Percentiles rank a stretch among this genome's conserved stretches.
These are phyloP conservation scores for Mythimna albipuncta DNA, from an alignment of 2,888 invertebrate genomes.

Conservation along the genomic window DNA sequence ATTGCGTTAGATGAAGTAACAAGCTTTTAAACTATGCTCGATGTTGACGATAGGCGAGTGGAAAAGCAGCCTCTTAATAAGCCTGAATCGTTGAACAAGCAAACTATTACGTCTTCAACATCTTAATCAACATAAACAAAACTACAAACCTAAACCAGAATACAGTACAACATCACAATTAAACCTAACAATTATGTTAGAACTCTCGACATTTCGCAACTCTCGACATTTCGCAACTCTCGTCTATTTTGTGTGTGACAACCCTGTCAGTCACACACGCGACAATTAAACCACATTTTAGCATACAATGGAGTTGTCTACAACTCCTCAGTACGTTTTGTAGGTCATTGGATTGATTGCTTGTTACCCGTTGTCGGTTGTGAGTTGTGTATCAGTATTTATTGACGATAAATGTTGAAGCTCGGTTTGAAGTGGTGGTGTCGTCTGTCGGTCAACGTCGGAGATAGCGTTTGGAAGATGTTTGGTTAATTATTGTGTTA, in stretches of 20 bases:
- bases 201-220: conserved; percentile 15
- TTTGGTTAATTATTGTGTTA: neutral
- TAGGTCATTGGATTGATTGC: conserved; percentile 80
- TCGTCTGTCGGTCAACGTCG: conserved; percentile 15
- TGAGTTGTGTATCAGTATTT: conserved; percentile 44
- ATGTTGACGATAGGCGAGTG: no score
- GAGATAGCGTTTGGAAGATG: conserved; percentile 30
- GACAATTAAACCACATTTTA: conserved; percentile 77
- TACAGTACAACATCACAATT: conserved; percentile 27
- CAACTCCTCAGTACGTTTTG: conserved; percentile 64
- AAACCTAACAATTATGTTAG: conserved; percentile 30
- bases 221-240: conserved; percentile 33
- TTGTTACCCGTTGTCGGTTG: conserved; percentile 60
- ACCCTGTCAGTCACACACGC: conserved; percentile 57
- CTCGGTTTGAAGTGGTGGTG: conserved; percentile 31
- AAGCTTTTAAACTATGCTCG: no score
- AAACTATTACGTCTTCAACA: neutral
- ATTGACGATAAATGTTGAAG: conserved; percentile 44
- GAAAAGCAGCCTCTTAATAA: neutral
- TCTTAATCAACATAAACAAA: conserved; percentile 17
- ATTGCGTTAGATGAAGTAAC: no score
- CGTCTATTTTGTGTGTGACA: conserved; percentile 34
- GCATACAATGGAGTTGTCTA: conserved; percentile 81
- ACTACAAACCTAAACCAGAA: conserved; percentile 26
- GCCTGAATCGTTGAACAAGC: no score